These are phyloP conservation scores for Sabatieria punctata DNA, from an alignment of 2,888 invertebrate genomes.

Conservation along the genomic window DNA sequence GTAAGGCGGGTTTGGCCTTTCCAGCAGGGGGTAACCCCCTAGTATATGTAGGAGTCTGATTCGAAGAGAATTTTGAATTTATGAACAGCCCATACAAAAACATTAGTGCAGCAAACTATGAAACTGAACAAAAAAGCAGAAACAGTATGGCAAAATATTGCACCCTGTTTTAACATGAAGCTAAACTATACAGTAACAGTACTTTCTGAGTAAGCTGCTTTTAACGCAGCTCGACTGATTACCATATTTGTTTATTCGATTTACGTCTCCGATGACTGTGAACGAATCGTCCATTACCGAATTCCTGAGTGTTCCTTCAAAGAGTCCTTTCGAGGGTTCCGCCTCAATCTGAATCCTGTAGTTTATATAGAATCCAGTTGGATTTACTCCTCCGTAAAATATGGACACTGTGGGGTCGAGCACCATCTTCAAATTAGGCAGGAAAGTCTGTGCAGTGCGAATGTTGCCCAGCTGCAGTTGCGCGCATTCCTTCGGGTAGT, in stretches of 20 bases:
- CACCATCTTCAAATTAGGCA: constrained; percentile 11
- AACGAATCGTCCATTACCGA: constrained; percentile 10
- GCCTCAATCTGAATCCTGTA: constrained; percentile 14
- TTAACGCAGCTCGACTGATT: constrained; percentile 24
- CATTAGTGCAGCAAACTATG: too few relatives aligned
- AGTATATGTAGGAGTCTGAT: too few relatives aligned
- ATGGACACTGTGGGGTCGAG: not conserved
- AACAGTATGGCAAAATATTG: not conserved
- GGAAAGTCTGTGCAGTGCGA: constrained; percentile 11
- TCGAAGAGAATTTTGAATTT: too few relatives aligned
- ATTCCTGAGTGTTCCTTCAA: constrained; percentile 17
- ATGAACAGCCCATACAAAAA: too few relatives aligned
- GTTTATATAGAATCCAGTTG: constrained; percentile 9
- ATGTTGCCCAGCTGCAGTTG: constrained; percentile 14
- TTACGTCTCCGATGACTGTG: constrained; percentile 20
- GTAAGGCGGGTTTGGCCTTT: too few relatives aligned
- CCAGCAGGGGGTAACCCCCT: too few relatives aligned
- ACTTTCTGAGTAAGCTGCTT: constrained; percentile 16
- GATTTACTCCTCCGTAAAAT: constrained; percentile 8
- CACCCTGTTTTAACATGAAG: not conserved
- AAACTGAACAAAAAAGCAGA: too few relatives aligned
- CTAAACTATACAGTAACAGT: constrained; percentile 15
- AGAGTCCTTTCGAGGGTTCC: constrained; percentile 16
- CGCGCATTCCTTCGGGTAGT: constrained; percentile 14
- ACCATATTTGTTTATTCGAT: constrained; percentile 24